These are phyloP conservation scores for Eremophila alpestris DNA, from an alignment of 2,797 vertebrate species.

Conservation along the genomic window DNA sequence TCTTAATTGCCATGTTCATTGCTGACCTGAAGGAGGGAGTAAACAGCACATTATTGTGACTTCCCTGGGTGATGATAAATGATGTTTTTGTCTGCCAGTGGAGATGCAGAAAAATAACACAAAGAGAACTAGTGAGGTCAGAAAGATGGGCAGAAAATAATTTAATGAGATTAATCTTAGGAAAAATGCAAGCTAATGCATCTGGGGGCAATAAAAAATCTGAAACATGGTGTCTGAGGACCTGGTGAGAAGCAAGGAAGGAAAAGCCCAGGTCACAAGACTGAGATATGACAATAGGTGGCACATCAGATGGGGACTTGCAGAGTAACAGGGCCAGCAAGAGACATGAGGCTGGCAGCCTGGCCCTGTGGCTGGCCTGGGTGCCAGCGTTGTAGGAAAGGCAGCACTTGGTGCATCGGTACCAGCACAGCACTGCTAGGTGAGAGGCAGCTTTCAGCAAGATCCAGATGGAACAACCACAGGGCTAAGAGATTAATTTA, in stretches of 20 bases:
- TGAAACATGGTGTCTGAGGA: neutral
- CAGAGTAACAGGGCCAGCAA: neutral
- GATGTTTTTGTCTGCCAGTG: neutral
- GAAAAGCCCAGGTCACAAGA: accelerated
- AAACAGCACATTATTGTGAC: constrained; percentile 29
- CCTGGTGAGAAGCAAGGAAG: neutral
- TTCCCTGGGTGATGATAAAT: neutral
- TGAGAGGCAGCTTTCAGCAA: neutral
- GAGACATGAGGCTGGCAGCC: neutral
- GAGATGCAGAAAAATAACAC: neutral
- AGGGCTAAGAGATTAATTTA: constrained; percentile 17
- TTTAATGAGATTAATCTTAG: neutral
- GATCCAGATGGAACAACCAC: neutral
- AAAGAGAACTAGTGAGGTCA: neutral
- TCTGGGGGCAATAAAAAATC: neutral
- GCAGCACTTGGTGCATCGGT: neutral
- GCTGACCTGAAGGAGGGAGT: neutral
- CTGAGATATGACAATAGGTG: neutral
- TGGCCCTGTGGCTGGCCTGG: neutral
- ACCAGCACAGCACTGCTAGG: neutral
- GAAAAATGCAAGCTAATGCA: neutral
- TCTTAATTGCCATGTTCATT: neutral
- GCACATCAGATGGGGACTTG: neutral
- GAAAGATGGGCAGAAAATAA: constrained; percentile 1
- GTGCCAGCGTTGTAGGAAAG: neutral